Evolutionary conservation across 2,888 invertebrate species (phyloP).

Genomic region (Odiellus spinosus): DNA sequence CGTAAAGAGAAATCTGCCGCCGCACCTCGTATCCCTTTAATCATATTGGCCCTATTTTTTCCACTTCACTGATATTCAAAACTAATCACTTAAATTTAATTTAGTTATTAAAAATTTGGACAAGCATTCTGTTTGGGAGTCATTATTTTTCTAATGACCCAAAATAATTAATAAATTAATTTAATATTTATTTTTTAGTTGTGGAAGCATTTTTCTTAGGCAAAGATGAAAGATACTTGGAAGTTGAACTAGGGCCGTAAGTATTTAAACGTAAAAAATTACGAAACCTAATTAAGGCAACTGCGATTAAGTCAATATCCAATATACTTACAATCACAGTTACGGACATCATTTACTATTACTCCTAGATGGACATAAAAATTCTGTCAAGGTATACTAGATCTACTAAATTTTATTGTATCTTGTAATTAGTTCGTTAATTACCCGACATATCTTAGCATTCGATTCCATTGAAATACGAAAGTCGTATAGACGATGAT

Average conservation of each 20-base stretch:
- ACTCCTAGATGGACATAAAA: slow-evolving; percentile 31
- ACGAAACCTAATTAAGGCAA: background rate
- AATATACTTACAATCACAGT: slow-evolving; percentile 22
- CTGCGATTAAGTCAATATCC: background rate
- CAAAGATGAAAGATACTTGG: slow-evolving; percentile 33
- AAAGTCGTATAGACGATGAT: slow-evolving; percentile 22
- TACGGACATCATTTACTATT: slow-evolving; percentile 33
- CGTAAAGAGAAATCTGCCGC: too few relatives aligned
- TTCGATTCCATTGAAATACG: slow-evolving; percentile 26
- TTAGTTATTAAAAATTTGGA: too few relatives aligned
- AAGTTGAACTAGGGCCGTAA: slow-evolving; percentile 36
- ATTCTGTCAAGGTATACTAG: slow-evolving; percentile 29
- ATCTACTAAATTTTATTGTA: background rate
- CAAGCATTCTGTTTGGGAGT: too few relatives aligned
- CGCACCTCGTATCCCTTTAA: too few relatives aligned
- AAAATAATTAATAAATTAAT: background rate
- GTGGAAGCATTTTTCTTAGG: slow-evolving; percentile 38
- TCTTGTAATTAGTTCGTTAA: background rate
- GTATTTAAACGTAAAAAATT: slow-evolving; percentile 22
- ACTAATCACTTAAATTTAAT: too few relatives aligned
- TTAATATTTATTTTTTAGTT: slow-evolving; percentile 23
- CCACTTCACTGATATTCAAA: too few relatives aligned
- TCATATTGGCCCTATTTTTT: too few relatives aligned
- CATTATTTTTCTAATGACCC: too few relatives aligned
- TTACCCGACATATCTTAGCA: slow-evolving; percentile 23